Base-by-base conservation (phyloP, 1,140 invertebrate genomes). In the Grapholita molesta region DNA sequence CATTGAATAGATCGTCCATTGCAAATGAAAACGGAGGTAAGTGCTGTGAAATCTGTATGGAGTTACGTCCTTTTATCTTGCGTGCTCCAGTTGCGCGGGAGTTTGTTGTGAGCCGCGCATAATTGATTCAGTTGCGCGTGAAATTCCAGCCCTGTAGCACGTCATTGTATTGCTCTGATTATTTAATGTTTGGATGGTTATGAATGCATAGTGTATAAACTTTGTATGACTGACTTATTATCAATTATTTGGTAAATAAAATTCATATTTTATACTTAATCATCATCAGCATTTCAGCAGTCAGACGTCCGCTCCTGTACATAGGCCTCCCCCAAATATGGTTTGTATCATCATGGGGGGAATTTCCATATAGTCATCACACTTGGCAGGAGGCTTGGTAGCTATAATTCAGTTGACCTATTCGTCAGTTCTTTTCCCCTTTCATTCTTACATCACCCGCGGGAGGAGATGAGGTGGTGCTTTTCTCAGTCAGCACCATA, bases 121-220 rank as follows among this genome's bases (percentile, higher is more conserved):
- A 90, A 87, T 88, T 84, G 84, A 84, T 82, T 86, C 73, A 89
- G 81, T 89, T 86, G 76, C 74, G 80, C 86, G 80, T 88, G 80
- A 90, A 90, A 90, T 86, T 81, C 77, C 79, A 71, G 55, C 67
- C 77, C 82, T 30, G 70, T 35, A 66, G 69, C 71, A 74, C 74
- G 76, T 75, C 74, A 78, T 81, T 78, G 73, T 73, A 70, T 66
- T 80, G 86, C 82, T 86, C 53, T 73, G 71, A 65, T 77, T 74
- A 69, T 72, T 82, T 75, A 78, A 80, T 74, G 71, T 42, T 57
- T 61, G 55, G 28, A 35, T 65, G 15, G 30, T 65, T 65, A 38
- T 61, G 55, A 48, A 48, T 48, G 42, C 4, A 48, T 48, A 18
- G 42, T 48, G 15, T 48, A 48, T n/a, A 2, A 21, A 21, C 42